A percentile compares a stretch with the other conserved stretches of the same genome.
Conservation (phyloP, 1,140 invertebrate genomes). For the Littorina saxatilis region DNA sequence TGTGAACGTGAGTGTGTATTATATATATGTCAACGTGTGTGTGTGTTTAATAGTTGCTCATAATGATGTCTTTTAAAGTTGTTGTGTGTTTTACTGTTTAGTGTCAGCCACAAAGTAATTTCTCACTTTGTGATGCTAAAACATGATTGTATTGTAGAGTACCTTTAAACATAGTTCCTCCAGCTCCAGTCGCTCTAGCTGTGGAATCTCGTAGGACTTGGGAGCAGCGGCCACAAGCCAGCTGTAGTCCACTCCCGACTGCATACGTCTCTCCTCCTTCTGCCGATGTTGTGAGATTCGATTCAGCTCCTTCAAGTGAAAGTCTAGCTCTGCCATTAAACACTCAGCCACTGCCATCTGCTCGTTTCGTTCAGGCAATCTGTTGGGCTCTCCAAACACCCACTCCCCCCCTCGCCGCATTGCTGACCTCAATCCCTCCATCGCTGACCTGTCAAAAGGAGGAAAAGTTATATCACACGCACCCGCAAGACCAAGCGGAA, state of each 20-base stretch:
- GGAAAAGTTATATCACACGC: too few relatives aligned
- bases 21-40: too few relatives aligned
- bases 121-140: too few relatives aligned
- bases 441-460: not conserved
- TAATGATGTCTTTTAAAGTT: too few relatives aligned
- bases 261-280: conserved; percentile 51
- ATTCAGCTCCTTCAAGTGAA: conserved; percentile 64
- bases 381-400: conserved; percentile 41
- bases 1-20: too few relatives aligned
- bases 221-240: conserved; percentile 64
- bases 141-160: too few relatives aligned
- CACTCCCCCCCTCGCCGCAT: not conserved
- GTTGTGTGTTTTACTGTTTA: too few relatives aligned
- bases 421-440: conserved; percentile 21
- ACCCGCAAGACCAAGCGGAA: too few relatives aligned
- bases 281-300: conserved; percentile 48
- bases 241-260: conserved; percentile 70
- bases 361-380: conserved; percentile 59
- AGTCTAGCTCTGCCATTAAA: conserved; percentile 66
- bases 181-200: conserved; percentile 68
- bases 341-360: conserved; percentile 60
- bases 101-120: too few relatives aligned
- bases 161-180: conserved; percentile 70
- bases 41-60: too few relatives aligned
- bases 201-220: conserved; percentile 67